phyloP scores from a whole-genome alignment of 2,113 vertebrate species.

The Morone saxatilis region DNA sequence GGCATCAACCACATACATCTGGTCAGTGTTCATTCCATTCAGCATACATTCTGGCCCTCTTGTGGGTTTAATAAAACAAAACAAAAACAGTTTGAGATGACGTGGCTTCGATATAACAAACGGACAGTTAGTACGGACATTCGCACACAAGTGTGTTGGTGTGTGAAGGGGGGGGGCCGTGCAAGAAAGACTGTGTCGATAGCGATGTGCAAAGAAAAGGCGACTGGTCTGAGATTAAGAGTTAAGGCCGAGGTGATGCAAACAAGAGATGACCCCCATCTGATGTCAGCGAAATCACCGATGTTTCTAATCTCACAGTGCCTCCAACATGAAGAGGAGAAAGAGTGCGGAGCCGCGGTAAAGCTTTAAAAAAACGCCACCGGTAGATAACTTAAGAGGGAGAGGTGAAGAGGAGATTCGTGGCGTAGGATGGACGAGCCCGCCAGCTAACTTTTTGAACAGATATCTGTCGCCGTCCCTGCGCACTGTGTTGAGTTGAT shows the following conservation, averaged over 20 bases:
- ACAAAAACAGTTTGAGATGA: slow-evolving; percentile 51
- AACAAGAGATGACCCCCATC: slow-evolving; percentile 71
- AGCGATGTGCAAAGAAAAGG: slow-evolving; percentile 72
- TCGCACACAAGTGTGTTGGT: slow-evolving; percentile 32
- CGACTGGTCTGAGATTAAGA: slow-evolving; percentile 73
- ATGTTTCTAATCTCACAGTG: slow-evolving; percentile 74
- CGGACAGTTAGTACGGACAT: slow-evolving; percentile 38
- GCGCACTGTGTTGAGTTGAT: not conserved
- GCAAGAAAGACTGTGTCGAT: slow-evolving; percentile 23
- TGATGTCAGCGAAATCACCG: slow-evolving; percentile 66
- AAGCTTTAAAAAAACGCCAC: slow-evolving; percentile 60
- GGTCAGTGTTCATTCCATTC: slow-evolving; percentile 85
- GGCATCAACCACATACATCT: slow-evolving; percentile 87
- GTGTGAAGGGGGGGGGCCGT: not conserved
- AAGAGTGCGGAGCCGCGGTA: slow-evolving; percentile 45
- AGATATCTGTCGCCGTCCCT: not conserved
- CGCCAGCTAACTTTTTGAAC: slow-evolving; percentile 17
- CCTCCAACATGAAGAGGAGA: slow-evolving; percentile 37
- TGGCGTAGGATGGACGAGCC: not conserved
- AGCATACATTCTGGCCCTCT: slow-evolving; percentile 93
- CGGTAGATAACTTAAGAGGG: slow-evolving; percentile 15
- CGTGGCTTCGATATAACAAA: slow-evolving; percentile 37
- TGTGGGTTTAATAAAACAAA: slow-evolving; percentile 52
- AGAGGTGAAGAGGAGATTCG: not conserved
- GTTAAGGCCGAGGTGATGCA: slow-evolving; percentile 89